Base-by-base conservation (phyloP, 2,888 invertebrate genomes). In the Acleris laterana region DNA sequence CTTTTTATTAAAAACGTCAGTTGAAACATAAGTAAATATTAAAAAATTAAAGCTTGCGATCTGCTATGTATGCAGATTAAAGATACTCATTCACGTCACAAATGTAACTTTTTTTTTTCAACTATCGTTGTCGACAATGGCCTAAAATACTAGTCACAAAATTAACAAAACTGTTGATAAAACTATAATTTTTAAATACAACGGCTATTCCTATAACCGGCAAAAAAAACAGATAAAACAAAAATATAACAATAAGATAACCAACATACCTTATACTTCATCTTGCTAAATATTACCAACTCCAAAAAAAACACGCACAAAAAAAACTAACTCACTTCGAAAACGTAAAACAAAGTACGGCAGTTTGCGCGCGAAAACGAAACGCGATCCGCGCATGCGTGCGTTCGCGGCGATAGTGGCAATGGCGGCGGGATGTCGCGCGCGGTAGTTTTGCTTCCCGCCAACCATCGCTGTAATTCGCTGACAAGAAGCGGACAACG, bases 371-470 rank as follows among this genome's bases (percentile, higher is more conserved):
- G 71, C 63, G 63, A 55, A 64, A 69, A 48, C 50, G 46, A 53
- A 25, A 19, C 55, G 46, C 52, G 28, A 52, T 25, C 62, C 63
- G 69, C 68, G 66, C 71, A 61, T 68, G 69, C 69, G 68, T 68
- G 44, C 62, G 52, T 44, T 50, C 65, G 61, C 55, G 63, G 66
- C 58, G 63, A 67, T 61, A 60, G 66, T 32, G 50, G 66, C 58
- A 65, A 67, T 63, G 63, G 63, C 48, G 50, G 50, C 17, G 44
- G 59, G 56, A 25, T 46, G 57, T 20, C n/a, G 60, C 55, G 66
- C 59, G 59, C 66, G 59, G 46, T 42, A 52, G 69, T 68, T 71
- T 71, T 71, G 63, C 71, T 70, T 69, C 69, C 68, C 56, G 50
- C 61, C 32, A 44, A 55, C 64, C 52, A 57, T 46, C 46, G 17